Evolutionary conservation across 2,888 invertebrate genomes (phyloP), one percentile per base, ranked within the genome.

Genomic region (Chymomyza fuscimana): DNA sequence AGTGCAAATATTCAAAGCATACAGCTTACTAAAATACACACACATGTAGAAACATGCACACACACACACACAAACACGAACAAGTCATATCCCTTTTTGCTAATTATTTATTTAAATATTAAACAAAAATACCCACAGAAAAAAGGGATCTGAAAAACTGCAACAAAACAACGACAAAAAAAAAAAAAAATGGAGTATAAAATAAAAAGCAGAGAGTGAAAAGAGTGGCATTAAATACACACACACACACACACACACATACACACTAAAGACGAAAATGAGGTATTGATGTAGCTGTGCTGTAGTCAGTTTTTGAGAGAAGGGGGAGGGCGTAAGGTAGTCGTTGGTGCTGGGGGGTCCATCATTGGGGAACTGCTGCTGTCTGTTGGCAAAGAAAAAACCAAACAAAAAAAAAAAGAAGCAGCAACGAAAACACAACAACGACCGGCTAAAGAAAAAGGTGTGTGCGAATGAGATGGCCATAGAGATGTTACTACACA

Each of bases 21-120:
- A 63, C 50, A 69, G 76, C 65, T 77, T 70, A 76, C 46, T 61
- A 32, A 10, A 59, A 59, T 59, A 62, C 50, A 62, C 29, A 40
- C 65, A 66, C 63, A 63, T 60, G 54, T 52, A 72, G 79, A 80
- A 78, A 78, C 71, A 69, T 67, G 69, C 69, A 74, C 19, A 52
- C n/a, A 65, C 40, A 56, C 65, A 66, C 65, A 65, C 64, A 60
- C 63, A 74, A 80, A 80, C 80, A 78, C 71, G 67, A 67, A 66
- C 65, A 74, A 9, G 29, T 80, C 67, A 78, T 78, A 86, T 88
- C 81, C 87, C 82, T 87, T 90, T 89, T 89, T 89, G 89, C 90
- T 90, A 90, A 90, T 90, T 90, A 90, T 90, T 90, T 90, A 90
- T 90, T 90, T 90, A 90, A 90, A 90, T 90, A 90, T 89, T 89